Evolutionary conservation across 2,113 vertebrate species (phyloP).

Genomic region (Amphilophus citrinellus): DNA sequence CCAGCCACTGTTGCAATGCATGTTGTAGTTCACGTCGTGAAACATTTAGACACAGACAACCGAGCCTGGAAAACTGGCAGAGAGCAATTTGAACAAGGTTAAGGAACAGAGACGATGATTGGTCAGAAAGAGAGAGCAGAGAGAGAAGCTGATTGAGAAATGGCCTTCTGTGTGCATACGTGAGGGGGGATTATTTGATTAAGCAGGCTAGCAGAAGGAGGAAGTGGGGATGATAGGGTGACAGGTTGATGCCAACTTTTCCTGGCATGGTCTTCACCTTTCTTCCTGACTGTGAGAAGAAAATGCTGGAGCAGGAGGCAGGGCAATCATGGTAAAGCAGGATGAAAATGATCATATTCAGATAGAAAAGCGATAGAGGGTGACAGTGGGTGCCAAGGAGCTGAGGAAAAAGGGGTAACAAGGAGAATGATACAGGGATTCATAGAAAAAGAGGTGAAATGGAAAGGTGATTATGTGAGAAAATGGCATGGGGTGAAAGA

Average conservation of each 20-base stretch:
- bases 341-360: slow-evolving; percentile 34
- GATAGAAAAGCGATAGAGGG: slow-evolving; percentile 11
- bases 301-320: slow-evolving; percentile 32
- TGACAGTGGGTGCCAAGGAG: slow-evolving; percentile 48
- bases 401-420: slow-evolving; percentile 69
- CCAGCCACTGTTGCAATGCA: slow-evolving; percentile 87
- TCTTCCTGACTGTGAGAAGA: slow-evolving; percentile 59
- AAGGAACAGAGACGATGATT: slow-evolving; percentile 16
- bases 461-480: slow-evolving; percentile 46
- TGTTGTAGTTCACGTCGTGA: slow-evolving; percentile 61
- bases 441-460: slow-evolving; percentile 32
- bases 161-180: slow-evolving; percentile 58
- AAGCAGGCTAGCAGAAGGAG: slow-evolving; percentile 74
- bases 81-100: slow-evolving; percentile 30
- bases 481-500: not conserved
- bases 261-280: slow-evolving; percentile 70
- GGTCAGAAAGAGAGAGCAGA: not conserved
- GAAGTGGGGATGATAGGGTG: slow-evolving; percentile 79
- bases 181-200: slow-evolving; percentile 75
- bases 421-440: slow-evolving; percentile 67
- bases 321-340: slow-evolving; percentile 6
- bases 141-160: slow-evolving; percentile 63
- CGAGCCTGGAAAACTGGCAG: slow-evolving; percentile 4
- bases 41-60: slow-evolving; percentile 13
- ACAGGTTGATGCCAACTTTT: slow-evolving; percentile 74